Evolutionary conservation across 2,797 vertebrate genomes (phyloP), one percentile per base, ranked within the genome.

Genomic region (Spinus pinus): DNA sequence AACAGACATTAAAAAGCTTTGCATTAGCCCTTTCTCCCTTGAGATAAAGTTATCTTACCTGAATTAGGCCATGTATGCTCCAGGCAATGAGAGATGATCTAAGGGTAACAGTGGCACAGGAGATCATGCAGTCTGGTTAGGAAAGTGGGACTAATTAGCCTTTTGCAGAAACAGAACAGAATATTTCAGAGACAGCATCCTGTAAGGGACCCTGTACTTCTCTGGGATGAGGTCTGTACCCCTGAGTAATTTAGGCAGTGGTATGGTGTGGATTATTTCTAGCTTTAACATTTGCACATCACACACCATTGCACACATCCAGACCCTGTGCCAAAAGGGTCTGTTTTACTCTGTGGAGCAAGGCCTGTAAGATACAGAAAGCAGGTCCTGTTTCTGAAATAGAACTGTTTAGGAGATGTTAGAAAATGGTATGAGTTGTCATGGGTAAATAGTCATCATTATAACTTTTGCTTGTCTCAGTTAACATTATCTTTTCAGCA

Each of bases 51-150:
- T 73, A 56, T 41, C 35, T 41, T 69, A 82, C 67, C 67, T 92
- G 79, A 92, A 80, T 88, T 67, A 92, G 79, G 41, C 60, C 46
- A 37, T 67, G 72, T 74, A 58, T 57, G 81, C 89, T 85, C 25
- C 75, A 94, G 81, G 87, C 89, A 88, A 67, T 28, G 75, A 60
- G 47, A 82, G n/a, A 82, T 94, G 91, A 89, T 94, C 56, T 71
- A 50, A 81, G 51, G 42, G 20, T 86, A 71, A 11, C 13, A 39
- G 70, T 73, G 67, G 37, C 49, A 49, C 44, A 74, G 78, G 49
- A 62, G 33, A 82, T 72, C 70, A 50, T 7, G 71, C 12, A 65
- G 73, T 25, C 42, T 64, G 24, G 10, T 74, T 73, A 33, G 30
- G 35, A 35, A 82, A 80, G 27, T n/a, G 49, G 57, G 46, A 46